Evolutionary conservation across 2,888 invertebrate species (phyloP), one percentile per base, ranked within the genome.

Genomic region (Volucella bombylans): DNA sequence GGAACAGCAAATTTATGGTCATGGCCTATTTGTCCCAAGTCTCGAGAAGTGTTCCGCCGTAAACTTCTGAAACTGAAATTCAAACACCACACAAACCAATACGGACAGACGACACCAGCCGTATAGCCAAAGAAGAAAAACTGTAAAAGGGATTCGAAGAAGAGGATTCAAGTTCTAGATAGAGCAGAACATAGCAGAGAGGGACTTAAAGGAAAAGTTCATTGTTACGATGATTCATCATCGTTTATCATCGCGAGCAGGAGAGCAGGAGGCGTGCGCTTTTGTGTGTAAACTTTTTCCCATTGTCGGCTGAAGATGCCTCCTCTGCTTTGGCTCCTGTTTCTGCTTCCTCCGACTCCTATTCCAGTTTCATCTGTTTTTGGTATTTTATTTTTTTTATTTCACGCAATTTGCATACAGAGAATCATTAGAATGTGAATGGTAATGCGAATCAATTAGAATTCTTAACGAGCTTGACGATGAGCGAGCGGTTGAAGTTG

Each of bases 391-490:
- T 47, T 43, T 14, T 57, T 31, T 68, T 68, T 69, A 57, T 69
- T 69, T 74, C 38, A 74, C 61, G 49, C 74, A 76, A 80, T 83
- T 83, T 83, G 61, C 83, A 83, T 83, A 65, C 67, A 55, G 74
- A 80, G 80, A 83, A 80, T 80, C 83, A 83, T 83, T 83, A 80
- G 80, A 83, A 83, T 83, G 80, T 83, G 80, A 80, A 83, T 83
- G 74, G 80, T 83, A 80, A 83, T 83, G 74, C 55, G 80, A 80
- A 83, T 83, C 83, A 83, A 83, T 83, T 83, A 83, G 74, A 83
- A 83, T 83, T 74, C 80, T 76, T 80, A 67, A 74, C 83, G 61
- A 74, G 71, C 52, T 55, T 68, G 69, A 64, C 52, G 64, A 55
- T 52, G 67, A 55, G 31, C 62, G 31, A 57, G 62, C 18, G 31